A percentile compares a stretch with the other conserved stretches of the same genome.
Evolutionary conservation across 2,113 vertebrate species (phyloP).

Genomic region (Passer montanus): DNA sequence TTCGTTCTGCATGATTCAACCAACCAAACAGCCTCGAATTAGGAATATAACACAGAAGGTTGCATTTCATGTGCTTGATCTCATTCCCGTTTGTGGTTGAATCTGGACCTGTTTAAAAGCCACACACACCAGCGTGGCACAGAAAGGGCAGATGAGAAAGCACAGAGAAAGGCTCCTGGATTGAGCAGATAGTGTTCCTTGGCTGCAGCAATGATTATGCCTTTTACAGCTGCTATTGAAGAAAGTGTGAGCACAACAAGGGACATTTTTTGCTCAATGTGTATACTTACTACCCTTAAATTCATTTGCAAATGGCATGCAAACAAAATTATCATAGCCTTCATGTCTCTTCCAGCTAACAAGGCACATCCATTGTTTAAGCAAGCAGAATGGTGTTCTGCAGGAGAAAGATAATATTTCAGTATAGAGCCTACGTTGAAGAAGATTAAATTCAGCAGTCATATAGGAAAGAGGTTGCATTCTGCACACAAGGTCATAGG

Average conservation of each 20-base stretch:
- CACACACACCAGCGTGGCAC: not conserved
- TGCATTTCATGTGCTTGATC: constrained; percentile 57
- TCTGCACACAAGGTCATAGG: constrained; percentile 36
- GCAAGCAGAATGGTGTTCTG: not conserved
- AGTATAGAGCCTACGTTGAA: not conserved
- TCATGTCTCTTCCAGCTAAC: not conserved
- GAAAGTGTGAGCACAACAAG: not conserved
- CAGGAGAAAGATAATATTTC: not conserved
- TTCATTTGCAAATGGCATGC: not conserved
- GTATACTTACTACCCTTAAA: not conserved
- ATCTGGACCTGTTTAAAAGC: constrained; percentile 44
- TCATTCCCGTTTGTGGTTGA: not conserved
- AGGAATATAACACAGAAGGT: constrained; percentile 28
- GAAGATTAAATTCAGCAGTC: not conserved
- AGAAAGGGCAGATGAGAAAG: constrained; percentile 32
- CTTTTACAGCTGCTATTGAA: constrained; percentile 8
- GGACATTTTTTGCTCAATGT: not conserved
- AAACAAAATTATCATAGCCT: not conserved
- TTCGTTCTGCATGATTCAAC: constrained; percentile 49
- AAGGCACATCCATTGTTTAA: not conserved
- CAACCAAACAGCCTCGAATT: constrained; percentile 33
- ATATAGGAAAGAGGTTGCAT: constrained; percentile 27
- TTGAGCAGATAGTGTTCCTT: constrained; percentile 7
- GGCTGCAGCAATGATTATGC: not conserved
- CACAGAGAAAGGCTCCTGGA: not conserved